These are phyloP conservation scores for Sarcophaga peregrina DNA, from an alignment of 1,140 invertebrate species.

Conservation along the genomic window DNA sequence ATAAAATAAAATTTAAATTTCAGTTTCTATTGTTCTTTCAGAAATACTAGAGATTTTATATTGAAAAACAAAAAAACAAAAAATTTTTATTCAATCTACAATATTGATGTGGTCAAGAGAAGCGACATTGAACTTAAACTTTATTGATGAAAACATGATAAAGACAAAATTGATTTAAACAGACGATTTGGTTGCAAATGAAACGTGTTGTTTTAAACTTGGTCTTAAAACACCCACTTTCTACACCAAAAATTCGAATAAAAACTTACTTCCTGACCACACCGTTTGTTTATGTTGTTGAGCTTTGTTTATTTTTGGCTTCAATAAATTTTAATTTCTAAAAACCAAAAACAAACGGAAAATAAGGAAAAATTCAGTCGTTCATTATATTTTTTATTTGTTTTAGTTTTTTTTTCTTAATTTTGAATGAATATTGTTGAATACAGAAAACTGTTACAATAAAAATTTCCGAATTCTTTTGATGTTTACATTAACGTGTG, in stretches of 20 bases:
- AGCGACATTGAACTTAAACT: slow-evolving; percentile 4
- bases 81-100: not conserved
- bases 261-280: not conserved
- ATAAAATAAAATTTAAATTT: not conserved
- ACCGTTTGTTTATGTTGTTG: slow-evolving; percentile 8
- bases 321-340: not conserved
- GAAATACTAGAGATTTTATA: slow-evolving; percentile 5
- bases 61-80: not conserved
- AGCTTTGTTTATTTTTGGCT: not conserved
- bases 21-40: not conserved
- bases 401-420: not conserved
- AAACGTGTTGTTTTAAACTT: not conserved
- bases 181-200: not conserved
- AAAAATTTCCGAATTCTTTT: not conserved
- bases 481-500: not conserved
- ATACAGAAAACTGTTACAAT: not conserved
- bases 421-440: not conserved
- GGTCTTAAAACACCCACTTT: slow-evolving; percentile 2
- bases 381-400: not conserved
- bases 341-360: not conserved
- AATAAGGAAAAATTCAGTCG: not conserved
- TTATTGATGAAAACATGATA: not conserved
- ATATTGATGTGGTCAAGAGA: not conserved
- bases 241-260: not conserved
- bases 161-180: not conserved